Evolutionary conservation across 2,797 vertebrate genomes (phyloP).

Genomic region (Brachyalestes nurse): DNA sequence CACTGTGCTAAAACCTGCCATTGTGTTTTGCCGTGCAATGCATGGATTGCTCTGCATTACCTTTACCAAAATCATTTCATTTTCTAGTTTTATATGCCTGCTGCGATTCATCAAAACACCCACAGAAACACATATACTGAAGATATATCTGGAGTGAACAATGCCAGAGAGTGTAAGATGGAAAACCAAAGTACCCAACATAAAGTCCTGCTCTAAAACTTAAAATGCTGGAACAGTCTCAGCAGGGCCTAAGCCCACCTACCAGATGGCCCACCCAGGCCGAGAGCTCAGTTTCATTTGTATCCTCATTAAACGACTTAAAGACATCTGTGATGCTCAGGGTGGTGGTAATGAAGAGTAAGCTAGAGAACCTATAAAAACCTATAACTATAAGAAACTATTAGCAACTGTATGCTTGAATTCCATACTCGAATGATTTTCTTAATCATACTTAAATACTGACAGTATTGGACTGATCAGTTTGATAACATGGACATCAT

Average conservation of each 20-base stretch:
- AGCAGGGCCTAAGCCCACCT: background rate
- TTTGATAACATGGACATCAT: background rate
- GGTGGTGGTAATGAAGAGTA: background rate
- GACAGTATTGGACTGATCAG: background rate
- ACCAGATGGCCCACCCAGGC: slow-evolving; percentile 5
- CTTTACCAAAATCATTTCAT: no score
- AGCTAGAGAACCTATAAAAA: no score
- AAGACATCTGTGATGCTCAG: background rate
- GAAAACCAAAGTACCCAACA: slow-evolving; percentile 2
- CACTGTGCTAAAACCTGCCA: background rate
- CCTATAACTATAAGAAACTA: background rate
- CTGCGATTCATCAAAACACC: no score
- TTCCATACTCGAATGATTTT: background rate
- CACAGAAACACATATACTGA: no score
- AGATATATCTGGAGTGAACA: background rate
- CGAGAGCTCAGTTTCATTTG: background rate
- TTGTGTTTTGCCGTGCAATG: no score
- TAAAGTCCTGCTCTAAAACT: background rate
- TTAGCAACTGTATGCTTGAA: background rate
- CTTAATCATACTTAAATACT: no score
- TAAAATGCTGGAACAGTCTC: background rate
- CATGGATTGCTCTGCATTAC: no score
- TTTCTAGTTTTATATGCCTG: no score
- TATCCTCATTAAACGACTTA: background rate
- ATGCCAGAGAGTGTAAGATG: background rate